phyloP scores from a whole-genome alignment of 2,797 vertebrate genomes.

The Squalus acanthias region DNA sequence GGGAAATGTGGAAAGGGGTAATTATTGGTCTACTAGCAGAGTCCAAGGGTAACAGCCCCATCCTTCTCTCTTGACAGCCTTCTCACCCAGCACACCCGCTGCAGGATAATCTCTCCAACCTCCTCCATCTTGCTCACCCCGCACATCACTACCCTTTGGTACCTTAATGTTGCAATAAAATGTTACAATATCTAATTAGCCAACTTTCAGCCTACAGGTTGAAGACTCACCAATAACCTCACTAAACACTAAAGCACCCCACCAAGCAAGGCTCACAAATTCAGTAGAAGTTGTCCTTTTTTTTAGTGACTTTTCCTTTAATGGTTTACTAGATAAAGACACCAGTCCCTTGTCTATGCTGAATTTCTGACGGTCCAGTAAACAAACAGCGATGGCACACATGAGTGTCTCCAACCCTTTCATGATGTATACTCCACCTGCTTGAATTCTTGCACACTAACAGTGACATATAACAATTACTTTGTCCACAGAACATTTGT shows the following conservation, averaged over 20 bases:
- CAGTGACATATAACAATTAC: background rate
- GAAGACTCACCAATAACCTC: background rate
- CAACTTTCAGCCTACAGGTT: background rate
- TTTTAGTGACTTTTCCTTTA: no score
- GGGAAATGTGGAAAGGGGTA: no score
- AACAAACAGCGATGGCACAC: no score
- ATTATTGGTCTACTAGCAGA: no score
- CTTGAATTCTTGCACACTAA: background rate
- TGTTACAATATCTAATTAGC: background rate
- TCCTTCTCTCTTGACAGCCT: background rate
- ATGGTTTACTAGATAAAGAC: background rate
- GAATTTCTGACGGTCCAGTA: background rate
- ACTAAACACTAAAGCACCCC: background rate
- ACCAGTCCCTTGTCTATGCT: background rate
- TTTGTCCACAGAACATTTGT: background rate
- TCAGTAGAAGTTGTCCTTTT: background rate
- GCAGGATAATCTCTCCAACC: background rate
- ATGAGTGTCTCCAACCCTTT: background rate
- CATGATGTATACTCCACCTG: background rate
- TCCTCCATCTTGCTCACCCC: no score
- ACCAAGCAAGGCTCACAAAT: background rate
- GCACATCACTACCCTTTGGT: background rate
- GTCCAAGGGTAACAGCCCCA: no score
- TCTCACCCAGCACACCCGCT: background rate
- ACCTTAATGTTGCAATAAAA: background rate